These are phyloP conservation scores for Drosophila triauraria DNA, from an alignment of 1,140 invertebrate genomes.

Conservation along the genomic window DNA sequence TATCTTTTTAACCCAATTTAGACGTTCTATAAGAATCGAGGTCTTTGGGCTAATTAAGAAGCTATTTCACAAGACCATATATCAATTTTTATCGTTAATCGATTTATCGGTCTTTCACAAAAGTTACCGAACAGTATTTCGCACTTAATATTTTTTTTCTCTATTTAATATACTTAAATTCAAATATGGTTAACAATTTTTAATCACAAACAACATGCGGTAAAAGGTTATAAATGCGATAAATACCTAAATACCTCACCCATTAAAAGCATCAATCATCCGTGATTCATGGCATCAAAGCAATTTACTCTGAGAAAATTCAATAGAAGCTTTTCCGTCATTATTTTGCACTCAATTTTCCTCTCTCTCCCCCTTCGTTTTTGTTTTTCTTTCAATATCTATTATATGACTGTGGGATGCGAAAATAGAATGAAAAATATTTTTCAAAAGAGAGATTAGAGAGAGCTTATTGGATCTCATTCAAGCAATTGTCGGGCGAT, in stretches of 20 bases:
- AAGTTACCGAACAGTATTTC: too few species aligned
- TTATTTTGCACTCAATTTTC: slow-evolving; percentile 9
- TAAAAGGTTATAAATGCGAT: not conserved
- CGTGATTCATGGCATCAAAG: slow-evolving; percentile 24
- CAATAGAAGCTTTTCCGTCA: slow-evolving; percentile 26
- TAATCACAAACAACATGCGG: not conserved
- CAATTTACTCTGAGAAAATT: slow-evolving; percentile 16
- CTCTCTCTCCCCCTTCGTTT: not conserved
- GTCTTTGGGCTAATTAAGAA: too few species aligned
- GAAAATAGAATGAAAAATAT: slow-evolving; percentile 37
- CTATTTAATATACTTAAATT: not conserved
- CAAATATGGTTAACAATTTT: not conserved
- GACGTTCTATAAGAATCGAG: not conserved
- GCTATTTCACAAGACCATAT: not conserved
- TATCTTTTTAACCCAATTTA: not conserved
- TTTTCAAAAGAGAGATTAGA: slow-evolving; percentile 31
- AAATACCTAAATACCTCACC: not conserved
- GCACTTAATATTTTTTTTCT: too few species aligned
- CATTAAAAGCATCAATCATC: slow-evolving; percentile 16
- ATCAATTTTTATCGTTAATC: not conserved
- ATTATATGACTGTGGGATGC: slow-evolving; percentile 27
- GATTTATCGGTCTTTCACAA: not conserved
- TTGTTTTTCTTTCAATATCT: not conserved
- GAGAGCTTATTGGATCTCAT: slow-evolving; percentile 5
- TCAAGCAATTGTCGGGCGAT: slow-evolving; percentile 18